Conservation (phyloP, 1,140 invertebrate genomes). For the Drosophila oshimai region DNA sequence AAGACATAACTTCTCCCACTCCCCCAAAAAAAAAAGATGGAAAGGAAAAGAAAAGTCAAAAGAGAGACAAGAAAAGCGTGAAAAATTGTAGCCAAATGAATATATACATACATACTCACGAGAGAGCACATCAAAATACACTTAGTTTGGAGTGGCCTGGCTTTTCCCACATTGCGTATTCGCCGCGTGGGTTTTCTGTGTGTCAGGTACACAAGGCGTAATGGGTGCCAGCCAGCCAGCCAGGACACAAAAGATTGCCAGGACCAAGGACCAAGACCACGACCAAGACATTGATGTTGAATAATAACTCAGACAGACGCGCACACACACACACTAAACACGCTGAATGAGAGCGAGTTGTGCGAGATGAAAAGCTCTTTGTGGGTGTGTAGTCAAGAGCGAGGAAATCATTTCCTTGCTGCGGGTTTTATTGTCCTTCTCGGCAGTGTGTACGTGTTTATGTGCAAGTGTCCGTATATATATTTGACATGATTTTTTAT, state of each 20-base stretch:
- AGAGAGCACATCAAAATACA: slow-evolving; percentile 57
- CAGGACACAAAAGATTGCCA: slow-evolving; percentile 18
- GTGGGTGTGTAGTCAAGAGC: slow-evolving; percentile 51
- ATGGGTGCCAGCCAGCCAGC: slow-evolving; percentile 30
- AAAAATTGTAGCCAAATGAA: slow-evolving; percentile 15
- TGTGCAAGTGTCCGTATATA: slow-evolving; percentile 29
- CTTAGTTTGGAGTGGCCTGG: slow-evolving; percentile 26
- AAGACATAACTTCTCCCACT: slow-evolving; percentile 16
- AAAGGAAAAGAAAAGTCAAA: slow-evolving; percentile 15
- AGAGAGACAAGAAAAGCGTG: slow-evolving; percentile 8
- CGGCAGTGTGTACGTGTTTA: slow-evolving; percentile 40
- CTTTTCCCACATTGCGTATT: slow-evolving; percentile 51
- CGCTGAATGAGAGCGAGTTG: not conserved
- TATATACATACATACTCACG: not conserved
- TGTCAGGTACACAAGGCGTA: no score
- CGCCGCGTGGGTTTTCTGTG: slow-evolving; percentile 36
- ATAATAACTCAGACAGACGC: slow-evolving; percentile 62
- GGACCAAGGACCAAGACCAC: slow-evolving; percentile 8
- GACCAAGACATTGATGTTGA: slow-evolving; percentile 72
- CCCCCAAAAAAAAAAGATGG: slow-evolving; percentile 15
- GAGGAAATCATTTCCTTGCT: slow-evolving; percentile 75
- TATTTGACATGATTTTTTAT: slow-evolving; percentile 77
- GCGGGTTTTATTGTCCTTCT: slow-evolving; percentile 65
- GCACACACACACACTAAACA: not conserved
- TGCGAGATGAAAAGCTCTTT: slow-evolving; percentile 11